phyloP scores from a whole-genome alignment of 2,113 vertebrate species.

The Chamaetylas fuelleborni region DNA sequence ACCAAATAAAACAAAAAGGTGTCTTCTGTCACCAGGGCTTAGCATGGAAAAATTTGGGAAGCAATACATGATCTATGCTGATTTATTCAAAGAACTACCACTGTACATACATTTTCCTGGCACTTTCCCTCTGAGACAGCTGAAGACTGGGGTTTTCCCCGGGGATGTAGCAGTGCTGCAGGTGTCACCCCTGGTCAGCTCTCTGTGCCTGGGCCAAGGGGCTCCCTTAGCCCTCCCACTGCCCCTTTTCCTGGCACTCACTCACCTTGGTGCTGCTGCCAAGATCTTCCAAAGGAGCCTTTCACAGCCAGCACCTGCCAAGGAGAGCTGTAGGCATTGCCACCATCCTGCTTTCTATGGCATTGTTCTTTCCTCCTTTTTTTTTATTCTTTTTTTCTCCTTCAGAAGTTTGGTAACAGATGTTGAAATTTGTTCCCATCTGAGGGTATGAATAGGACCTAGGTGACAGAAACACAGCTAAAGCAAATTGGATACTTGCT shows the following conservation, averaged over 20 bases:
- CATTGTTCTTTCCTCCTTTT: not conserved
- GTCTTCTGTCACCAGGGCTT: not conserved
- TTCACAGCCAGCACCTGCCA: not conserved
- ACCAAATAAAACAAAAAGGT: fast-evolving
- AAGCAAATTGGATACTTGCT: not conserved
- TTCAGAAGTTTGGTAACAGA: not conserved
- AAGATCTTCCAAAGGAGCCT: not conserved
- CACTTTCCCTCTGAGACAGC: not conserved
- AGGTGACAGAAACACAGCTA: not conserved
- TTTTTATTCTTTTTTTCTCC: not conserved
- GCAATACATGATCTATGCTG: not conserved
- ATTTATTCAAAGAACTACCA: not conserved
- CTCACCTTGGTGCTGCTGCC: not conserved
- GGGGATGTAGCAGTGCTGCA: not conserved
- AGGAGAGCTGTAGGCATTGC: not conserved
- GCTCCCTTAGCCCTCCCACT: not conserved
- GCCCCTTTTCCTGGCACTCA: fast-evolving
- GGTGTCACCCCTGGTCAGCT: not conserved
- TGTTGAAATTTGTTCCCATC: not conserved
- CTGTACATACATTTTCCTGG: not conserved
- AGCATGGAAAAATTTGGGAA: not conserved
- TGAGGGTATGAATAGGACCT: not conserved
- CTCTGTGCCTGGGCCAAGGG: fast-evolving
- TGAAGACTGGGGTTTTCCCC: not conserved
- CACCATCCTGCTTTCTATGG: fast-evolving